phyloP scores from a whole-genome alignment of 2,888 invertebrate genomes.

The Orchesellides sinensis region DNA sequence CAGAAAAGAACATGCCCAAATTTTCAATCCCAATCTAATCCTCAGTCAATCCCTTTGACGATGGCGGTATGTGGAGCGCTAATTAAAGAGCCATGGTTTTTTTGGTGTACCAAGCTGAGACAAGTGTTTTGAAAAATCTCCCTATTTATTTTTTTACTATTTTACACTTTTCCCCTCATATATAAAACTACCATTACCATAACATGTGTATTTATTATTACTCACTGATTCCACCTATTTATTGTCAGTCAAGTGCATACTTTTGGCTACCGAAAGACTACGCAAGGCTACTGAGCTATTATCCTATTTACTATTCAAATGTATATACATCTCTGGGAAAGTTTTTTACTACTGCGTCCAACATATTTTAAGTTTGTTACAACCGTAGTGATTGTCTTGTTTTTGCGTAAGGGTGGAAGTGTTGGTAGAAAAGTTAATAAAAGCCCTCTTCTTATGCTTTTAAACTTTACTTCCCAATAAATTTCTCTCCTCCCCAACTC shows the following conservation, averaged over 20 bases:
- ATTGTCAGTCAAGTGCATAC: slow-evolving; percentile 15
- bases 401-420: slow-evolving; percentile 63
- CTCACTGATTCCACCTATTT: slow-evolving; percentile 26
- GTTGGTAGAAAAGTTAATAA: slow-evolving; percentile 3
- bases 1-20: slow-evolving; percentile 67
- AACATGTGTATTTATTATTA: slow-evolving; percentile 27
- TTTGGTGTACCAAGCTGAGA: slow-evolving; percentile 24
- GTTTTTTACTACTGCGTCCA: slow-evolving; percentile 5
- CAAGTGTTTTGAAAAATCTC: slow-evolving; percentile 51
- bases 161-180: slow-evolving; percentile 8
- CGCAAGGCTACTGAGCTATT: too few species aligned
- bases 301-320: slow-evolving; percentile 16
- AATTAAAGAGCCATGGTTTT: slow-evolving; percentile 63
- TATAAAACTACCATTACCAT: neutral
- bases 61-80: slow-evolving; percentile 64
- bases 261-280: neutral
- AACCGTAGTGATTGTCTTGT: neutral
- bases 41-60: slow-evolving; percentile 62
- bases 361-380: slow-evolving; percentile 7
- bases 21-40: slow-evolving; percentile 67
- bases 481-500: slow-evolving; percentile 34
- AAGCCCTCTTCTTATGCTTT: too few species aligned
- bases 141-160: slow-evolving; percentile 8
- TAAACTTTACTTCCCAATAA: slow-evolving; percentile 42
- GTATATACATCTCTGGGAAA: slow-evolving; percentile 1